These are phyloP conservation scores for Myotis myotis DNA, from an alignment of 2,797 vertebrate genomes.

Conservation along the genomic window DNA sequence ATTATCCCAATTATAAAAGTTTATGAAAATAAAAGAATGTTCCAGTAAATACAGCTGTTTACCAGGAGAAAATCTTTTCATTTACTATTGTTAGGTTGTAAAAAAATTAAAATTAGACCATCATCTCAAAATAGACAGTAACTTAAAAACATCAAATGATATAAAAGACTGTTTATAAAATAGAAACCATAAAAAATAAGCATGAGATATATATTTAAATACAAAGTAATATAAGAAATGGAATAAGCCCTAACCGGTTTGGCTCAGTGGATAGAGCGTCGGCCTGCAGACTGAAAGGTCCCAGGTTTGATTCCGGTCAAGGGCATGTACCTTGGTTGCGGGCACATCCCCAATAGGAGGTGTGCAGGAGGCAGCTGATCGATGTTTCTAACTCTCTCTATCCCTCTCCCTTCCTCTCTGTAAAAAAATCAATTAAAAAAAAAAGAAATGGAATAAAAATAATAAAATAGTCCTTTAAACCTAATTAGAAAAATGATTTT, in stretches of 20 bases:
- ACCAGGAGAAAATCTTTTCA: background rate
- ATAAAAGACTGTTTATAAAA: conserved; percentile 7
- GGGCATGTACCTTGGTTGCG: too few relatives aligned
- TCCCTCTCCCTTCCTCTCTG: too few relatives aligned
- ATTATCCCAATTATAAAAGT: background rate
- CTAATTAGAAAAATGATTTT: conserved; percentile 10
- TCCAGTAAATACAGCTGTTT: conserved; percentile 19
- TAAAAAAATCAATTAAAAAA: too few relatives aligned
- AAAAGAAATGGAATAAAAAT: conserved; percentile 43
- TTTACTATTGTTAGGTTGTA: background rate
- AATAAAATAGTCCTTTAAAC: conserved; percentile 2
- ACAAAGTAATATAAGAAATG: conserved; percentile 23
- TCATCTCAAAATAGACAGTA: conserved; percentile 20
- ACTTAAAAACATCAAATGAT: conserved; percentile 26
- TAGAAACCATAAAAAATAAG: conserved; percentile 29
- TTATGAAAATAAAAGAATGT: conserved; percentile 45
- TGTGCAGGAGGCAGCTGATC: too few relatives aligned
- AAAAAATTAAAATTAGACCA: conserved; percentile 49
- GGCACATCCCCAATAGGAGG: too few relatives aligned
- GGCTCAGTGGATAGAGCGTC: too few relatives aligned
- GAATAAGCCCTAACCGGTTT: background rate
- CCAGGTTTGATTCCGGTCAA: too few relatives aligned
- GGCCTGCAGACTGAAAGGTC: too few relatives aligned
- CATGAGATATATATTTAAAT: background rate
- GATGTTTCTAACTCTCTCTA: too few relatives aligned